phyloP scores from a whole-genome alignment of 2,797 vertebrate genomes.

The Choloepus didactylus region DNA sequence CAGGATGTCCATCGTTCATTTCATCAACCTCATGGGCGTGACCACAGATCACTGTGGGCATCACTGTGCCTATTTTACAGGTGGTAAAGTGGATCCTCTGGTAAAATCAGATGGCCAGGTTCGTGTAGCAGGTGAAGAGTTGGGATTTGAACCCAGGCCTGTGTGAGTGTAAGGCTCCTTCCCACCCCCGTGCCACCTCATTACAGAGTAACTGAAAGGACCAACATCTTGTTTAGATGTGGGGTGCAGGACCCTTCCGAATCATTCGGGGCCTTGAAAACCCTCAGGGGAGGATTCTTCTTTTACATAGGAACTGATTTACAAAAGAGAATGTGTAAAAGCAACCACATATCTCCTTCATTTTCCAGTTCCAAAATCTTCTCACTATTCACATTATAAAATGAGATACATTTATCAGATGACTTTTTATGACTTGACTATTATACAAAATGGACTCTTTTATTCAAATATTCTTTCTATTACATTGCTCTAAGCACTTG shows the following conservation, averaged over 20 bases:
- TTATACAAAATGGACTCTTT: neutral
- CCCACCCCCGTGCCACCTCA: too few relatives aligned
- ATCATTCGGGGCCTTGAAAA: neutral
- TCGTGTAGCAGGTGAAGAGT: neutral
- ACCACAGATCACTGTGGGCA: neutral
- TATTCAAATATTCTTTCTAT: neutral
- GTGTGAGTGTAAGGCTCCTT: neutral
- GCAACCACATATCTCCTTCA: neutral
- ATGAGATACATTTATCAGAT: neutral
- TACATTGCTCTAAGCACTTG: neutral
- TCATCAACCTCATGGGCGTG: neutral
- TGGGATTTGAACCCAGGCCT: neutral
- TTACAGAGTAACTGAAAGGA: neutral
- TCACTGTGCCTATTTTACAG: neutral
- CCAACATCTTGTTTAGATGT: neutral
- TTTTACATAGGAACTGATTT: neutral
- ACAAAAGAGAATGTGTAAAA: neutral
- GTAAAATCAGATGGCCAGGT: neutral
- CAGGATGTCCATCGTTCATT: neutral
- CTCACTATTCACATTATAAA: neutral
- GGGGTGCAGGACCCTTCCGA: neutral
- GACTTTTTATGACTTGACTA: neutral
- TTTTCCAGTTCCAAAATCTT: conserved; percentile 54
- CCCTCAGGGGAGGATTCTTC: neutral
- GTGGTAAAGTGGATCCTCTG: neutral